A percentile compares a stretch with the other conserved stretches of the same genome.
These are phyloP conservation scores for Sinodicranocentrus sp. DNA, from an alignment of 2,888 invertebrate genomes.

Conservation along the genomic window DNA sequence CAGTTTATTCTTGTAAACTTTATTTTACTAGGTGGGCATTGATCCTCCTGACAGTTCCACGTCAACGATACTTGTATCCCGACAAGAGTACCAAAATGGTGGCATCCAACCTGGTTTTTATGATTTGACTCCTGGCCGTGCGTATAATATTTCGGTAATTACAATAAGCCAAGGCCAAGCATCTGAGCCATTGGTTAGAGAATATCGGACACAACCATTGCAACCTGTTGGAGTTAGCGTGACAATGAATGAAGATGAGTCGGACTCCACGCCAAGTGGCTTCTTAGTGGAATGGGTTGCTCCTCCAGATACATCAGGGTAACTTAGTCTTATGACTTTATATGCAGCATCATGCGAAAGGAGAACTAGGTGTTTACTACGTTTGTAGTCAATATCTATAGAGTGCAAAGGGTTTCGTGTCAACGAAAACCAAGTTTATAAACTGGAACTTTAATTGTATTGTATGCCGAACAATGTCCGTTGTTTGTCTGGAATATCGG, in stretches of 20 bases:
- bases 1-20: no score
- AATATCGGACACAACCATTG: constrained; percentile 68
- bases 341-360: no score
- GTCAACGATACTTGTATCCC: constrained; percentile 59
- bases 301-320: constrained; percentile 63
- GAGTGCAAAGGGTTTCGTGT: no score
- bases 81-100: constrained; percentile 69
- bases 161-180: constrained; percentile 59
- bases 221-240: constrained; percentile 61
- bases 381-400: no score
- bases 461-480: no score
- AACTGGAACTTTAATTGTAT: no score
- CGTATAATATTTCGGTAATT: constrained; percentile 69
- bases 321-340: no score
- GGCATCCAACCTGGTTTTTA: constrained; percentile 68
- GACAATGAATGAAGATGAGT: constrained; percentile 57
- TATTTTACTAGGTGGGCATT: constrained; percentile 56
- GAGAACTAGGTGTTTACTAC: no score
- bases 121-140: constrained; percentile 62
- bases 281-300: constrained; percentile 68
- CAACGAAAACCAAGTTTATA: no score
- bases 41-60: constrained; percentile 58
- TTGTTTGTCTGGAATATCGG: no score
- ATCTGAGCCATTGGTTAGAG: constrained; percentile 57
- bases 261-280: constrained; percentile 50